Evolutionary conservation across 2,113 vertebrate species (phyloP).

Genomic region (human): GRCh38 chr9:133136001-133136500

Average conservation of each 20-base stretch:
- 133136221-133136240: neutral
- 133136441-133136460: no score
- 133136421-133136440: no score
- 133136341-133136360: neutral
- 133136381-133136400: no score
- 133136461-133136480: no score
- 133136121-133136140: accelerated
- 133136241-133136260: no score
- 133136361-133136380: no score
- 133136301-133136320: accelerated
- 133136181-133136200: neutral
- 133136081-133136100: neutral
- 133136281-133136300: neutral
- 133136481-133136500: no score
- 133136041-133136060: neutral
- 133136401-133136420: no score
- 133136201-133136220: neutral
- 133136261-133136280: neutral
- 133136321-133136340: neutral
- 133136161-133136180: neutral
- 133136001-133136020: neutral
- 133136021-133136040: neutral
- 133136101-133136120: neutral
- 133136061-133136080: neutral
- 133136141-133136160: neutral